A percentile compares a stretch with the other conserved stretches of the same genome.
These are phyloP conservation scores for Andrena bucephala DNA, from an alignment of 2,888 invertebrate genomes.

Conservation along the genomic window DNA sequence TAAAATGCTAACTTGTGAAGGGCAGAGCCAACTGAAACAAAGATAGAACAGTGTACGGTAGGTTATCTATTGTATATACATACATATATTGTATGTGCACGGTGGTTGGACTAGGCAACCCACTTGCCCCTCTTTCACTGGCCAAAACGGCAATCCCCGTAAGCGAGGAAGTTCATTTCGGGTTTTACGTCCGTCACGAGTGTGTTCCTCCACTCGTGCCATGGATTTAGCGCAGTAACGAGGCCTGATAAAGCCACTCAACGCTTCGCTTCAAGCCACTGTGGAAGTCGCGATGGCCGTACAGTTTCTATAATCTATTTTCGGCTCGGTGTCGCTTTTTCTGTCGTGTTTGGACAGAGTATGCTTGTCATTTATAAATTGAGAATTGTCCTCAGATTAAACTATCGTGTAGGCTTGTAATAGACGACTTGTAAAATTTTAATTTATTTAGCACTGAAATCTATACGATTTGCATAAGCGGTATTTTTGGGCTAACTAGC, in stretches of 20 bases:
- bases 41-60: too few relatives aligned
- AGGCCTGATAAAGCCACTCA: slow-evolving; percentile 69
- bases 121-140: slow-evolving; percentile 59
- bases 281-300: slow-evolving; percentile 50
- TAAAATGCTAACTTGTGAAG: too few relatives aligned
- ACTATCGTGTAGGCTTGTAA: not conserved
- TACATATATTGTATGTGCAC: slow-evolving; percentile 29
- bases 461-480: too few relatives aligned
- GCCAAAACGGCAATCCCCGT: slow-evolving; percentile 67
- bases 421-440: not conserved
- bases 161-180: slow-evolving; percentile 67
- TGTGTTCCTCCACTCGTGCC: slow-evolving; percentile 66
- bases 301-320: slow-evolving; percentile 55
- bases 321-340: slow-evolving; percentile 21
- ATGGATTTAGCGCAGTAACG: slow-evolving; percentile 67
- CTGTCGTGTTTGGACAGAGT: slow-evolving; percentile 6
- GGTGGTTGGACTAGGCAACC: slow-evolving; percentile 31
- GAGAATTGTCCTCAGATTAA: not conserved
- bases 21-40: too few relatives aligned
- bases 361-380: slow-evolving; percentile 1
- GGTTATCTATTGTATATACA: too few relatives aligned
- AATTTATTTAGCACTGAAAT: too few relatives aligned
- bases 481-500: too few relatives aligned
- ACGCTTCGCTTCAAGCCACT: slow-evolving; percentile 50
- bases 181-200: slow-evolving; percentile 67